phyloP scores from a whole-genome alignment of 1,140 invertebrate species.

The Theocolax elegans region DNA sequence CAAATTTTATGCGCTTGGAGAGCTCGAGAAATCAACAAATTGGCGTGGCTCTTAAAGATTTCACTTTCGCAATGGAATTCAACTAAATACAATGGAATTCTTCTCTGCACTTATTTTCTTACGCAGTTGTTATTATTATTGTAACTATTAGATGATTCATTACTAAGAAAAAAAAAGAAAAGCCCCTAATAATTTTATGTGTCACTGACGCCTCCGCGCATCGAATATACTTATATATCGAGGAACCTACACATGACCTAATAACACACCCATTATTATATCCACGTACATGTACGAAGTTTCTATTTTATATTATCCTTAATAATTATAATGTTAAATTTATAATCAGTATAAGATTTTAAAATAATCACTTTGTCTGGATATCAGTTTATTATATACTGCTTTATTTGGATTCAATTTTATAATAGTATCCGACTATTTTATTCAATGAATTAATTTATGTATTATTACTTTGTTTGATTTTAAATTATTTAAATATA shows the following conservation, averaged over 20 bases:
- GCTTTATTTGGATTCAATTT: too few relatives aligned
- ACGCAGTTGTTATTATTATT: neutral
- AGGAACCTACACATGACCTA: slow-evolving; percentile 22
- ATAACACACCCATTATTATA: neutral
- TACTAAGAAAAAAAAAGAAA: neutral
- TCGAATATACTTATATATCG: neutral
- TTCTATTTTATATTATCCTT: too few relatives aligned
- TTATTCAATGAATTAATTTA: too few relatives aligned
- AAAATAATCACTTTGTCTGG: too few relatives aligned
- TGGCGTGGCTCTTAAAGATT: slow-evolving; percentile 12
- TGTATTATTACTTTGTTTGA: too few relatives aligned
- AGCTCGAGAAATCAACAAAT: slow-evolving; percentile 33
- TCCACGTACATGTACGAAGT: too few relatives aligned
- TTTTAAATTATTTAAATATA: too few relatives aligned
- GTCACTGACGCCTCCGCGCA: slow-evolving; percentile 23
- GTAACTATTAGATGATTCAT: slow-evolving; percentile 10
- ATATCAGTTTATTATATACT: too few relatives aligned
- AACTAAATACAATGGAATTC: slow-evolving; percentile 19
- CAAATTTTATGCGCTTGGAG: slow-evolving; percentile 1
- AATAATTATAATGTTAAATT: too few relatives aligned
- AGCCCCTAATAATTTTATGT: slow-evolving; percentile 29
- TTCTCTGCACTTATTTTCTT: slow-evolving; percentile 19
- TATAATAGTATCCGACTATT: too few relatives aligned
- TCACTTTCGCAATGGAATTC: slow-evolving; percentile 34
- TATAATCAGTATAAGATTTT: too few relatives aligned